Evolutionary conservation across 2,888 invertebrate species (phyloP).

Genomic region (Drepana falcataria): DNA sequence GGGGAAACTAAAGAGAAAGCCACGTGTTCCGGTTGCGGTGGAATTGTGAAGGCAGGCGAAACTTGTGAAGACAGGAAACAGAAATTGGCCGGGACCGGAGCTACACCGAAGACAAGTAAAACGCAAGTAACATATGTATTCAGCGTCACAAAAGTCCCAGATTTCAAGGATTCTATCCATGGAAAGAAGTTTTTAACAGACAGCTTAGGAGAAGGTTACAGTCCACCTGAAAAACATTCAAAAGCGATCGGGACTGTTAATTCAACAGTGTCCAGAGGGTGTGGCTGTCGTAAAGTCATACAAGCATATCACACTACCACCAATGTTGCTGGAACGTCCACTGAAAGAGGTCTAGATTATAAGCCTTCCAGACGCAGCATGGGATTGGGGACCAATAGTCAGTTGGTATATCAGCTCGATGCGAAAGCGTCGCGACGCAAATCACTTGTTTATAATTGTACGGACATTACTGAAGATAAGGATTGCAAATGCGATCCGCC

Average conservation of each 20-base stretch:
- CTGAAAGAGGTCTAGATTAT: slow-evolving; percentile 14
- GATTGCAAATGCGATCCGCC: slow-evolving; percentile 63
- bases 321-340: slow-evolving; percentile 13
- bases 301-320: slow-evolving; percentile 9
- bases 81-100: slow-evolving; percentile 40
- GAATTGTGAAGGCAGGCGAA: slow-evolving; percentile 36
- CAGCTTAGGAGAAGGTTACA: slow-evolving; percentile 23
- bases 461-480: slow-evolving; percentile 47
- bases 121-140: slow-evolving; percentile 44
- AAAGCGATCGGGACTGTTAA: slow-evolving; percentile 11
- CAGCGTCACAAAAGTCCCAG: slow-evolving; percentile 36
- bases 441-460: slow-evolving; percentile 37
- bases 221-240: slow-evolving; percentile 3
- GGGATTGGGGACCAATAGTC: slow-evolving; percentile 25
- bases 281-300: slow-evolving; percentile 24
- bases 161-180: slow-evolving; percentile 35
- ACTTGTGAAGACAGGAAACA: slow-evolving; percentile 52
- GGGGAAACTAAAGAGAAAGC: slow-evolving; percentile 14
- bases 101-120: slow-evolving; percentile 41
- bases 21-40: slow-evolving; percentile 50
- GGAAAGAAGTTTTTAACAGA: slow-evolving; percentile 39
- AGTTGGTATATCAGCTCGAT: slow-evolving; percentile 30
- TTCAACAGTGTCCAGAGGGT: slow-evolving; percentile 14
- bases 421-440: slow-evolving; percentile 24
- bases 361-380: slow-evolving; percentile 19